Evolutionary conservation across 2,113 vertebrate genomes (phyloP), one percentile per base, ranked within the genome.

Genomic region (Cebidichthys violaceus): DNA sequence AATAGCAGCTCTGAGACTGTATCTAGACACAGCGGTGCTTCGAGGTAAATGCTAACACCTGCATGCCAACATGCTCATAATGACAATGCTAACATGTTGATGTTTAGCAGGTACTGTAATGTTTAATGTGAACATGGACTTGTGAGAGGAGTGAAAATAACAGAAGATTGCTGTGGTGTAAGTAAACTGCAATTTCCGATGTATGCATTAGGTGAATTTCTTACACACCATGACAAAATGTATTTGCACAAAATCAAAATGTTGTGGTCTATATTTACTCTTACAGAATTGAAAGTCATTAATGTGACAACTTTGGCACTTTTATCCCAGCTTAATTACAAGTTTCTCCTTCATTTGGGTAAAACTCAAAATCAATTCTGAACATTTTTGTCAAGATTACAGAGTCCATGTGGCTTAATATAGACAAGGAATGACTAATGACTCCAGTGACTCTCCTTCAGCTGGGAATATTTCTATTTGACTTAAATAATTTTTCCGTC

Each of bases 381-480:
- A n/a, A 4, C 15, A n/a, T 7, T 73, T 59, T 3, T 55, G n/a
- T 57, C 41, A 29, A 69, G 15, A 59, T 62, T 20, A 35, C 22
- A 50, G 45, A 43, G 18, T 6, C 9, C 22, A 37, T 39, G 31
- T 50, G 31, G 37, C 6, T 43, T 50, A 64, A 65, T 54, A 69
- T 29, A 29, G 27, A 61, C 55, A 54, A 71, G 2, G 13, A 67
- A 2, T 39, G 7, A n/a, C 11, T 47, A 60, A 2, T 61, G 35
- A 61, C 54, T 68, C 4, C 4, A 64, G 47, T 43, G 47, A 43
- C 33, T 70, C 55, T 55, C 22, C 11, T 59, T 31, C 52, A 79
- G 80, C 47, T 75, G 75, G 66, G 18, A 83, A 85, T 10, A 45
- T 83, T 77, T 86, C 11, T 73, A 69, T 89, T 74, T 80, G 43